Evolutionary conservation across 1,140 invertebrate species (phyloP).

Genomic region (Scaptodrosophila lebanonensis): DNA sequence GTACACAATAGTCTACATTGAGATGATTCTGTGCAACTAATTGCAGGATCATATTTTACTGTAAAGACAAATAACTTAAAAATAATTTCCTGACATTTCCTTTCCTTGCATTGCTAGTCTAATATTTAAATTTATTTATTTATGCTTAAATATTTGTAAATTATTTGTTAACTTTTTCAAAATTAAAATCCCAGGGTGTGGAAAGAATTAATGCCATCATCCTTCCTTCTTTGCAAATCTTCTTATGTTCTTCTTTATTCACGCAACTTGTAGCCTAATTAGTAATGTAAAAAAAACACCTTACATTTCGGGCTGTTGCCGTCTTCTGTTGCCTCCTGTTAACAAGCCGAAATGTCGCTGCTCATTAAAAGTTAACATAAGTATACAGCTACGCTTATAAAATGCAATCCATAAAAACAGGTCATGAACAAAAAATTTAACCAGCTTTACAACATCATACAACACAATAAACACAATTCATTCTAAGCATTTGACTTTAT

Average conservation of each 20-base stretch:
- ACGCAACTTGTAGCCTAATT: constrained; percentile 64
- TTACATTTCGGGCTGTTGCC: constrained; percentile 15
- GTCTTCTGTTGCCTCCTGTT: constrained; percentile 10
- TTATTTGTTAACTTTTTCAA: no score
- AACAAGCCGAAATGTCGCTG: constrained; percentile 25
- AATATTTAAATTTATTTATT: no score
- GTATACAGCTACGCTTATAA: constrained; percentile 3
- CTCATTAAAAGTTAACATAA: constrained; percentile 32
- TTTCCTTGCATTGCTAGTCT: no score
- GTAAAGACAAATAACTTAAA: no score
- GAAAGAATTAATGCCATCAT: no score
- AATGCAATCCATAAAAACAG: constrained; percentile 23
- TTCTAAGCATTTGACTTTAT: constrained; percentile 55
- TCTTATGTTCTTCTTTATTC: constrained; percentile 8
- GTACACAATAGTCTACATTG: no score
- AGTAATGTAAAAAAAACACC: constrained; percentile 31
- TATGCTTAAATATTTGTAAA: no score
- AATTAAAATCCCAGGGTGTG: no score
- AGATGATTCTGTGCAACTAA: no score
- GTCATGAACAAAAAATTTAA: constrained; percentile 47
- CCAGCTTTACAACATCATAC: constrained; percentile 38
- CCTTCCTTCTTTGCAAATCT: no score
- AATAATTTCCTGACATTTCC: no score
- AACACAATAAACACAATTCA: constrained; percentile 38
- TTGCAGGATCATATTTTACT: no score